Evolutionary conservation across 2,797 vertebrate species (phyloP).

Genomic region (Peromyscus eremicus): DNA sequence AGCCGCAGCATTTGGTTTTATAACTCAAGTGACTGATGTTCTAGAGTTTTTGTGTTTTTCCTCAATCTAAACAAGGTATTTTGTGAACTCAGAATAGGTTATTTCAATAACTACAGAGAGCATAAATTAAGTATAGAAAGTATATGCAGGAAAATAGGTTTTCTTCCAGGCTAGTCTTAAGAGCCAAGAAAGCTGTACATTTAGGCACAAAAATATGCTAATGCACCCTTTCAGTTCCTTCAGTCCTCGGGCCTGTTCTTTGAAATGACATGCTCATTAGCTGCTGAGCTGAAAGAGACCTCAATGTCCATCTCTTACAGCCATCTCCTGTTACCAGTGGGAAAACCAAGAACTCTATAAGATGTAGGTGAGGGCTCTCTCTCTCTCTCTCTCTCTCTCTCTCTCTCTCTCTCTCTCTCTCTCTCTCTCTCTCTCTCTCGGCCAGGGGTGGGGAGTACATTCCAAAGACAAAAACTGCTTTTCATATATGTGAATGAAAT

Average conservation of each 20-base stretch:
- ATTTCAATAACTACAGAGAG: background rate
- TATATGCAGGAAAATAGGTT: background rate
- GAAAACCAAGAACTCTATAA: slow-evolving; percentile 6
- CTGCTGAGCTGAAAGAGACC: slow-evolving; percentile 1
- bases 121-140: background rate
- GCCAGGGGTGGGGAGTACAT: background rate
- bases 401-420: no score
- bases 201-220: background rate
- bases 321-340: background rate
- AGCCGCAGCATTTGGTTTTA: background rate
- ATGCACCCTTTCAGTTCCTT: background rate
- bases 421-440: no score
- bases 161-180: background rate
- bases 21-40: background rate
- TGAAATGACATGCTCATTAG: background rate
- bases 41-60: background rate
- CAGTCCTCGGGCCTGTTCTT: background rate
- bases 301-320: background rate
- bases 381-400: no score
- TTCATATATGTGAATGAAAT: background rate
- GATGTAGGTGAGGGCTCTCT: background rate
- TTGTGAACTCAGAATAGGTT: slow-evolving; percentile 3
- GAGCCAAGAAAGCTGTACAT: background rate
- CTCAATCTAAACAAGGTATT: background rate
- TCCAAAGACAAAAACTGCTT: slow-evolving; percentile 58